Evolutionary conservation across 2,888 invertebrate genomes (phyloP).

Genomic region (Oscheius sp.): DNA sequence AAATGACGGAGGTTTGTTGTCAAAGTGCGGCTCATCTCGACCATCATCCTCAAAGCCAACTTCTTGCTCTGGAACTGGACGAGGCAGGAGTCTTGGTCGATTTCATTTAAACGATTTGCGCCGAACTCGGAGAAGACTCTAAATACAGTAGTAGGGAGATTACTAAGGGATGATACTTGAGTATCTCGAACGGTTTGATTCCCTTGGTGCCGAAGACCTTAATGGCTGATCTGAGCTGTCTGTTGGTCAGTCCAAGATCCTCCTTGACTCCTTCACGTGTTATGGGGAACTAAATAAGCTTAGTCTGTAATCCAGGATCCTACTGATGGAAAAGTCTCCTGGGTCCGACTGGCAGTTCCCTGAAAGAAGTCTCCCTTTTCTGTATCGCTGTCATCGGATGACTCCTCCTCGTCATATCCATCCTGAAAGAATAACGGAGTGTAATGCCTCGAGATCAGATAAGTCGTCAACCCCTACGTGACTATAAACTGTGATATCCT

Average conservation of each 20-base stretch:
- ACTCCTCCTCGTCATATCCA: no score
- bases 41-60: neutral
- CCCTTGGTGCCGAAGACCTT: conserved; percentile 2
- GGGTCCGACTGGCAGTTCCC: no score
- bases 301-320: no score
- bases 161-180: neutral
- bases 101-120: neutral
- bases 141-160: neutral
- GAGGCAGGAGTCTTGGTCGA: neutral
- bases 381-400: no score
- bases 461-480: conserved; percentile 5
- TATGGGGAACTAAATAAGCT: no score
- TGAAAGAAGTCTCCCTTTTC: no score
- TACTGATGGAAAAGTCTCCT: no score
- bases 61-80: conserved; percentile 10
- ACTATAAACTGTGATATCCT: conserved; percentile 26
- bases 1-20: conserved; percentile 8
- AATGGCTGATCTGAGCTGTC: conserved; percentile 3
- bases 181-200: neutral
- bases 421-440: no score
- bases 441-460: no score
- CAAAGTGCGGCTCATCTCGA: neutral
- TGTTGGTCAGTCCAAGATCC: conserved; percentile 9
- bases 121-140: conserved; percentile 4
- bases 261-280: neutral